Percentiles rank a stretch among this genome's conserved stretches.
phyloP scores from a whole-genome alignment of 2,888 invertebrate species.

The Torymus tubicola region DNA sequence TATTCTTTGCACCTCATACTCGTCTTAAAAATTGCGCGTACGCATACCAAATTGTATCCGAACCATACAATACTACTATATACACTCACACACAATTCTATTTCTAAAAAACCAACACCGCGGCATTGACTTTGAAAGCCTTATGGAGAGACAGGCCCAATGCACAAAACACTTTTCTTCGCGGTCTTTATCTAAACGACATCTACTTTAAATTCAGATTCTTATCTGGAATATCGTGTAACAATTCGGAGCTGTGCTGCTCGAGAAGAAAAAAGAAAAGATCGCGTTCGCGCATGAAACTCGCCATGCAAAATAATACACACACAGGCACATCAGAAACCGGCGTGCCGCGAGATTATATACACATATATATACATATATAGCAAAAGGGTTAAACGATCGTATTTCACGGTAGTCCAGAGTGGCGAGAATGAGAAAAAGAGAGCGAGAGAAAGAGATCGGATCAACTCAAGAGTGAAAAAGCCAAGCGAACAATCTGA shows the following conservation, averaged over 20 bases:
- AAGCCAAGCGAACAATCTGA: too few relatives aligned
- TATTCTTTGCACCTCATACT: too few relatives aligned
- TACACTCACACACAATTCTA: too few relatives aligned
- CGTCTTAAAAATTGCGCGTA: too few relatives aligned
- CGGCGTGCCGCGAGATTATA: too few relatives aligned
- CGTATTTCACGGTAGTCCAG: conserved; percentile 7
- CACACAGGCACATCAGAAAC: too few relatives aligned
- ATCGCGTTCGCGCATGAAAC: too few relatives aligned
- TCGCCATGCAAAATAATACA: too few relatives aligned
- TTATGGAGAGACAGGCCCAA: neutral
- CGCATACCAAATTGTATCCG: too few relatives aligned
- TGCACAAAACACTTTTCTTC: neutral
- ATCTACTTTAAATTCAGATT: conserved; percentile 12
- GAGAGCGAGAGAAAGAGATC: conserved; percentile 50
- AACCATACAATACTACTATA: neutral
- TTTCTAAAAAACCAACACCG: too few relatives aligned
- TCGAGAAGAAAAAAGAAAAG: neutral
- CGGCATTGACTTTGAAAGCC: neutral
- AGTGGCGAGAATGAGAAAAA: conserved; percentile 50
- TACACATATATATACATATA: too few relatives aligned
- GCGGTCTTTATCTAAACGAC: neutral
- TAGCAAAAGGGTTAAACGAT: conserved; percentile 33
- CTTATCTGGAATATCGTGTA: conserved; percentile 13
- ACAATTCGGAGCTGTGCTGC: neutral
- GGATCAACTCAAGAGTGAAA: conserved; percentile 20